Conservation (phyloP, 1,140 invertebrate species). For the Ceratosolen fusciceps region DNA sequence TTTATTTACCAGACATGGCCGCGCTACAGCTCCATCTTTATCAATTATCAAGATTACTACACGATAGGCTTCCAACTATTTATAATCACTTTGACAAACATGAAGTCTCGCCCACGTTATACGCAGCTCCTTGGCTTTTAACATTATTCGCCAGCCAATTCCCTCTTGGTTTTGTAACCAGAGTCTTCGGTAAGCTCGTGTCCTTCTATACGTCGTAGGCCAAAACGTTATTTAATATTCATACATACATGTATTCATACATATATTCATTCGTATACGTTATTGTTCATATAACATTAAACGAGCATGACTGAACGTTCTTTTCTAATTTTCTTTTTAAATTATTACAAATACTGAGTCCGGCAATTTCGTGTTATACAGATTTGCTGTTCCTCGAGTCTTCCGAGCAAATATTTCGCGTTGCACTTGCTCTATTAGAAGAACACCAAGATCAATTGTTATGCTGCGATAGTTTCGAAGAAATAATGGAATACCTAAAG, state of each 20-base stretch:
- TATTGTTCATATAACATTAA: too few species aligned
- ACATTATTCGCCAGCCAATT: slow-evolving; percentile 97
- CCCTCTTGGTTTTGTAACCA: slow-evolving; percentile 93
- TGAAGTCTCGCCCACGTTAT: slow-evolving; percentile 93
- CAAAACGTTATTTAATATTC: too few species aligned
- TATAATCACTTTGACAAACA: slow-evolving; percentile 91
- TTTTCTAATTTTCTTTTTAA: too few species aligned
- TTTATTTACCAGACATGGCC: slow-evolving; percentile 94
- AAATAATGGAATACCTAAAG: slow-evolving; percentile 94
- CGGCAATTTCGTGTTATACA: slow-evolving; percentile 68
- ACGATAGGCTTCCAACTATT: slow-evolving; percentile 88
- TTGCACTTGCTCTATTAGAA: slow-evolving; percentile 87
- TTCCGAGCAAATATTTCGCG: slow-evolving; percentile 89
- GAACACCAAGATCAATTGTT: slow-evolving; percentile 89
- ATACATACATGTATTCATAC: too few species aligned
- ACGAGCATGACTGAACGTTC: too few species aligned
- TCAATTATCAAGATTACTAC: slow-evolving; percentile 91
- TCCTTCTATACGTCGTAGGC: too few species aligned
- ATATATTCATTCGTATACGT: too few species aligned
- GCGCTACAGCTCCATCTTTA: slow-evolving; percentile 93
- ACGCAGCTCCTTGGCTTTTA: slow-evolving; percentile 95
- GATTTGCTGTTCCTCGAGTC: slow-evolving; percentile 93
- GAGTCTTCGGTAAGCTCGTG: slow-evolving; percentile 85
- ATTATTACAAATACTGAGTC: too few species aligned
- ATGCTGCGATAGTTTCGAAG: slow-evolving; percentile 90